Base-by-base conservation (phyloP, 1,140 invertebrate species). In the Zeugodacus cucurbitae region DNA sequence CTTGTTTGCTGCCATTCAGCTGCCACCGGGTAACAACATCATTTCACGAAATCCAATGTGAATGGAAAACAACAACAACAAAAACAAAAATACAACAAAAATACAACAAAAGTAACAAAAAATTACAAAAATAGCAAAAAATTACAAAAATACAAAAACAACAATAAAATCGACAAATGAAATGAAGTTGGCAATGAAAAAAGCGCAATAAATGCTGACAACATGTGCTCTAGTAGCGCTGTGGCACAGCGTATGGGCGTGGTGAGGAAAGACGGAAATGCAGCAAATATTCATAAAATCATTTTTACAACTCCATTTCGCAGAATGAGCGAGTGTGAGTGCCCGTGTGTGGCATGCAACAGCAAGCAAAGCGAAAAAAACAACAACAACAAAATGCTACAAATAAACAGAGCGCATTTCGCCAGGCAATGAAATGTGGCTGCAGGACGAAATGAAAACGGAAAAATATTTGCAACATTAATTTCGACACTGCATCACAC, bases 381-480 rank as follows among this genome's bases (percentile, higher is more conserved):
- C 67, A 34, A 32, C 7, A 67, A 67, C 11, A 6, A 67, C 10
- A 32, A 8, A 67, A 29, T 29, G 10, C 8, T 48, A 74, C 74
- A 48, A 82, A 82, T 82, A 82, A 82, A 48, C 41, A 48, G 32
- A 82, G 41, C 41, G 7, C 29, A 54, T n/a, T 82, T 26, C 70
- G 26, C 22, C 26, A 29, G 3, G 74, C 41, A 82, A 44, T 37
- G 26, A 54, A n/a, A 17, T 82, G 7, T 10, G 74, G 74, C 41
- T 82, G 74, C 74, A 4, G 74, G 74, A 48, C 41, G 41, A 82
- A 48, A 44, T 82, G 74, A 82, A 82, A 82, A 82, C 74, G 37
- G n/a, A 82, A 78, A 82, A 82, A 48, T 82, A 82, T 82, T 82
- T 82, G 74, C 74, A 82, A 82, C 74, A 82, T 82, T 82, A 82